Evolutionary conservation across 2,888 invertebrate genomes (phyloP).

Genomic region (Chorisops tibialis): DNA sequence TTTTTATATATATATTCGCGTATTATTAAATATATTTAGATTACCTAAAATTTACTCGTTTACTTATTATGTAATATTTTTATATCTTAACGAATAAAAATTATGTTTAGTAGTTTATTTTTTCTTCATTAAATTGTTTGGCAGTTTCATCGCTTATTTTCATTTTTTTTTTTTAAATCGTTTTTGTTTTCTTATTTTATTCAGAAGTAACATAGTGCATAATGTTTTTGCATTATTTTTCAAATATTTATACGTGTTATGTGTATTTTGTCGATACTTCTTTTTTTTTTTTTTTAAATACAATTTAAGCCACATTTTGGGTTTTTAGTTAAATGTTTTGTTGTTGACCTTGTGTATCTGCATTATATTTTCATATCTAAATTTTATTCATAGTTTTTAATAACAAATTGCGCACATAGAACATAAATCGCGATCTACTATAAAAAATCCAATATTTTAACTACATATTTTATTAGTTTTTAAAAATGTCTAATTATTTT

Average conservation of each 20-base stretch:
- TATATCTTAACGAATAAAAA: background rate
- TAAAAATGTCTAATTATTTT: background rate
- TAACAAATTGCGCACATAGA: background rate
- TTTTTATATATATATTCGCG: background rate
- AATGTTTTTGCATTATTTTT: background rate
- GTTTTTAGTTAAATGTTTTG: background rate
- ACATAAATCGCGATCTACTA: background rate
- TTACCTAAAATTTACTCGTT: background rate
- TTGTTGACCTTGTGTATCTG: background rate
- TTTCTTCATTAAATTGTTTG: constrained; percentile 12
- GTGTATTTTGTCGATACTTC: background rate
- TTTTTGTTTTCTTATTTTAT: background rate
- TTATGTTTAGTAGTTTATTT: background rate
- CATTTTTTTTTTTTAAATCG: constrained; percentile 7
- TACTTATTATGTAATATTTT: background rate
- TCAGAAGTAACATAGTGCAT: background rate
- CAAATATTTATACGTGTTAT: background rate
- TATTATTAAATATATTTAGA: background rate
- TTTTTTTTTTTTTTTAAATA: background rate
- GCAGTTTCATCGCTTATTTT: constrained; percentile 17
- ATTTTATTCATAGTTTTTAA: background rate
- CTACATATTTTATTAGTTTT: background rate
- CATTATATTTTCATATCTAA: background rate
- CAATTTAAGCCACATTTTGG: constrained; percentile 19
- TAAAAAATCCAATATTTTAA: background rate